These are phyloP conservation scores for Eleginops maclovinus DNA, from an alignment of 2,113 vertebrate genomes.

Conservation along the genomic window DNA sequence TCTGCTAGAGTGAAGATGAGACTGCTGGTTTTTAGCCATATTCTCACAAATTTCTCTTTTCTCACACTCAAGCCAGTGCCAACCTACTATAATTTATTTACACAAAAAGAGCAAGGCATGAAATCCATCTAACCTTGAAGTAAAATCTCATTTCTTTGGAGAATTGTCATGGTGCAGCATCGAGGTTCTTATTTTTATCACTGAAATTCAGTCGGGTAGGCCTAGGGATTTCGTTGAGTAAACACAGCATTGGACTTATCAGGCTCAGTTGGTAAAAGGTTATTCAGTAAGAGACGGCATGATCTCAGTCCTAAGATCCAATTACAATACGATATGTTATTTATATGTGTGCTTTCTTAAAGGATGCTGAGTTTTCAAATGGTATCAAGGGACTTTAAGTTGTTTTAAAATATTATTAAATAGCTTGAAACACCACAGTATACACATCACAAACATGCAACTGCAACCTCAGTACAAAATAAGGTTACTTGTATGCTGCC, in stretches of 20 bases:
- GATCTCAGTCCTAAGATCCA: conserved; percentile 13
- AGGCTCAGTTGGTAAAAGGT: conserved; percentile 36
- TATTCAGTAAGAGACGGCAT: conserved; percentile 12
- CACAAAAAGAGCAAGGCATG: conserved; percentile 50
- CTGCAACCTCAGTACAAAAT: neutral
- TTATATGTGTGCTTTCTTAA: neutral
- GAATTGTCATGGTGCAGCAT: conserved; percentile 58
- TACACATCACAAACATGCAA: neutral
- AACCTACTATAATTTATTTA: conserved; percentile 47
- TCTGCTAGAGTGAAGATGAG: conserved; percentile 17
- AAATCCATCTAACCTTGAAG: conserved; percentile 73
- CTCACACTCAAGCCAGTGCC: conserved; percentile 31
- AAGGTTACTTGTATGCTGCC: neutral
- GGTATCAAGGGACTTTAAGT: neutral
- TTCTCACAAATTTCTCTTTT: conserved; percentile 24
- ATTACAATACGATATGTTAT: neutral
- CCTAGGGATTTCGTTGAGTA: conserved; percentile 55
- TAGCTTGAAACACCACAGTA: neutral
- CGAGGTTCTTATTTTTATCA: conserved; percentile 62
- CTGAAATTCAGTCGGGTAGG: conserved; percentile 53
- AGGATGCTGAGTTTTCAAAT: neutral
- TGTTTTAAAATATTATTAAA: neutral
- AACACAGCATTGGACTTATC: conserved; percentile 55
- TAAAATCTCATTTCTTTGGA: conserved; percentile 73
- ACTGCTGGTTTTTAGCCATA: conserved; percentile 14